Evolutionary conservation across 2,888 invertebrate genomes (phyloP), one percentile per base, ranked within the genome.

Genomic region (Ephialtes manifestator): DNA sequence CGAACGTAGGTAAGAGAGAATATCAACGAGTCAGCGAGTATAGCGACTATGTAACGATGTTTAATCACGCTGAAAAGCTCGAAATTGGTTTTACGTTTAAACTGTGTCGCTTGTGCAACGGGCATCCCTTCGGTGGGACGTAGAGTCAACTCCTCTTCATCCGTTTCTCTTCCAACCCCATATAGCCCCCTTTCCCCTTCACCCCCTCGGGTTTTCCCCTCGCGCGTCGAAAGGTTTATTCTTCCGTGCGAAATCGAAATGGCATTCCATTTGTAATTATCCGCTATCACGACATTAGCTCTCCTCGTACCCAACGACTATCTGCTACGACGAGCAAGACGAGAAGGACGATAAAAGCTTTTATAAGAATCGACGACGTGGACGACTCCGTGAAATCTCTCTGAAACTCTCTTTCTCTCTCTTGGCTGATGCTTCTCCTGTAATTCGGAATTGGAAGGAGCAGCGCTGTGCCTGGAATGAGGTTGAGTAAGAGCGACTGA

Each of bases 241-340:
- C 79, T 75, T 79, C 53, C 74, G 68, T 70, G 78, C 75, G 63
- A 75, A 83, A 83, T 79, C 60, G 79, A 83, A 83, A 83, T 70
- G 83, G 83, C 53, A 79, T 83, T 83, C 83, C 83, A 83, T 83
- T 68, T 74, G 60, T 70, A 79, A 83, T 83, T 79, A 83, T 83
- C 78, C 18, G 79, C 74, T 63, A 79, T 83, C 87, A 83, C 71
- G 79, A 79, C 81, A 84, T 85, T 85, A 85, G 83, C 80, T 78
- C 78, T 58, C 65, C 72, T 75, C 75, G 55, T 24, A 31, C n/a
- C 58, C 15, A 35, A 63, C 60, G n/a, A 60, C 31, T 51, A 20
- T 2, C 60, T 31, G 60, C 67, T 65, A 70, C 65, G 58, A 72
- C 76, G 74, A 74, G 39, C 20, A 71, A 20, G 63, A 35, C 72